phyloP scores from a whole-genome alignment of 1,140 invertebrate species.

The Anastatus disparis region DNA sequence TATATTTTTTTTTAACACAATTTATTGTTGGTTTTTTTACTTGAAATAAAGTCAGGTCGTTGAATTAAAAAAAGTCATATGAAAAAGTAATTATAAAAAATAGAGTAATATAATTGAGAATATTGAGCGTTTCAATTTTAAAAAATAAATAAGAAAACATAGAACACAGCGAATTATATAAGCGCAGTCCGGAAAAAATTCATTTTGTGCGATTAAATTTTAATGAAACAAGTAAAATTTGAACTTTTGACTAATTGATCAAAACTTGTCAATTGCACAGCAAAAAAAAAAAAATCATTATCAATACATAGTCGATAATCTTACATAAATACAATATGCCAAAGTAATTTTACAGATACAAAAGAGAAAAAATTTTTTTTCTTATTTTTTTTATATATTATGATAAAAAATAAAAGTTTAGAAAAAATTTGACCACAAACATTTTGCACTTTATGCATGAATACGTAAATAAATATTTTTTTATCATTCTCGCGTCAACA shows the following conservation, averaged over 20 bases:
- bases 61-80: background rate
- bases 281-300: background rate
- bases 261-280: background rate
- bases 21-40: too few species aligned
- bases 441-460: background rate
- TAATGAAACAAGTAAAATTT: background rate
- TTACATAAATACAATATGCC: constrained; percentile 18
- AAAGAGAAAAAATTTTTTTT: too few species aligned
- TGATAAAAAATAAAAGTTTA: constrained; percentile 10
- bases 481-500: constrained; percentile 33
- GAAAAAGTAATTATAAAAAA: constrained; percentile 5
- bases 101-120: background rate
- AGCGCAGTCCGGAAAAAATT: background rate
- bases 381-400: background rate
- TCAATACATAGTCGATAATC: background rate
- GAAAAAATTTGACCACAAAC: background rate
- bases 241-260: background rate
- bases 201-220: constrained; percentile 10
- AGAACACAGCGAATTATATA: constrained; percentile 1
- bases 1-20: background rate
- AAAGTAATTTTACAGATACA: too few species aligned
- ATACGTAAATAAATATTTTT: constrained; percentile 18
- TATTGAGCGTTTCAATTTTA: constrained; percentile 17
- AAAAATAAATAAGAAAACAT: too few species aligned
- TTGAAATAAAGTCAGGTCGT: background rate